Evolutionary conservation across 2,113 vertebrate species (phyloP).

Genomic region (Cettia cetti): DNA sequence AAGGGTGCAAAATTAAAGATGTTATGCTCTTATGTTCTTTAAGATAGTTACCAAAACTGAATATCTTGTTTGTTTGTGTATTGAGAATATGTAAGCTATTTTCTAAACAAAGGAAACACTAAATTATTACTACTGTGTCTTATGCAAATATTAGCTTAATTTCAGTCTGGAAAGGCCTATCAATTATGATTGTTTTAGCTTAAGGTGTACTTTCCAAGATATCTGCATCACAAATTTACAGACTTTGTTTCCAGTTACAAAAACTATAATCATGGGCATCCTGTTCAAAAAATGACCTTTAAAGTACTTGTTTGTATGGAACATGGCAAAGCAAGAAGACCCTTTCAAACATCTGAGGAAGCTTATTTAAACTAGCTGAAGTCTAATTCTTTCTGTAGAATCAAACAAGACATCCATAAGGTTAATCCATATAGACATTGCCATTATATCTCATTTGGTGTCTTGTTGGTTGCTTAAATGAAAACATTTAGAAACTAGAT

Average conservation of each 20-base stretch:
- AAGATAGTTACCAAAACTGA: neutral
- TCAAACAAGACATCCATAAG: neutral
- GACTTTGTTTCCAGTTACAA: neutral
- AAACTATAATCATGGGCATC: neutral
- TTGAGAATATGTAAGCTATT: neutral
- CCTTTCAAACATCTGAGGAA: neutral
- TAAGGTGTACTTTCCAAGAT: neutral
- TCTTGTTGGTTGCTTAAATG: constrained; percentile 8
- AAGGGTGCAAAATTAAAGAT: neutral
- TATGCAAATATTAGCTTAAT: neutral
- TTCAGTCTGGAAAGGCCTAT: neutral
- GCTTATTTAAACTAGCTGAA: neutral
- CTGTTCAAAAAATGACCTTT: neutral
- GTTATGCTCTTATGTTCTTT: neutral
- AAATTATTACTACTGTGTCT: neutral
- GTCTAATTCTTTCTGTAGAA: neutral
- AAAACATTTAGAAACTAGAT: neutral
- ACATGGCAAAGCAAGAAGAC: neutral
- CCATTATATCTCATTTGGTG: neutral
- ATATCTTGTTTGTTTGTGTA: neutral
- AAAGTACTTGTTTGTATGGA: neutral
- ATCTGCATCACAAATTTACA: neutral
- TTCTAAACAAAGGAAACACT: neutral
- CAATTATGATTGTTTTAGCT: neutral
- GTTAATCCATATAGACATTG: constrained; percentile 17